These are phyloP conservation scores for Hydraecia micacea DNA, from an alignment of 2,888 invertebrate species.

Conservation along the genomic window DNA sequence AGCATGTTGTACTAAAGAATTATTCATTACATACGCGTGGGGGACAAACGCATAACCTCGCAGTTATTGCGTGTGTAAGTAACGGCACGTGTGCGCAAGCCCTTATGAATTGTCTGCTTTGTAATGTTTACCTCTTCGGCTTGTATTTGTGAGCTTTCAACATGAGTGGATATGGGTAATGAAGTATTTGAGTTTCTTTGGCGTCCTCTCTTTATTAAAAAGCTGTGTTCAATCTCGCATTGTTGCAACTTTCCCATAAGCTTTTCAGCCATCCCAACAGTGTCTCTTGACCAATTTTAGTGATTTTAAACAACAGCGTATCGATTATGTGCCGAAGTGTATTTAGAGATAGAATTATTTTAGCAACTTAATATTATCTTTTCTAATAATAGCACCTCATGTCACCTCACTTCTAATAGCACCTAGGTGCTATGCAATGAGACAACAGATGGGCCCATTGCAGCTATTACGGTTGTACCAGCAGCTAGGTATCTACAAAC, in stretches of 20 bases:
- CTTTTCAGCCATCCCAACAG: background rate
- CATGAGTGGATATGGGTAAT: background rate
- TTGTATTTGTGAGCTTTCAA: conserved; percentile 22
- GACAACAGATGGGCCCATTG: background rate
- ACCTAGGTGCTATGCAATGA: background rate
- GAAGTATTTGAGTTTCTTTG: background rate
- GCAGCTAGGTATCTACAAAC: no score
- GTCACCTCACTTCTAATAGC: background rate
- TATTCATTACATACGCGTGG: conserved; percentile 56
- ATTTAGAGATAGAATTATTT: background rate
- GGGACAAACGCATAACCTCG: conserved; percentile 33
- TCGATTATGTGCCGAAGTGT: background rate
- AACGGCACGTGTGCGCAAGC: conserved; percentile 50
- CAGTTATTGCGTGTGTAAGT: conserved; percentile 48
- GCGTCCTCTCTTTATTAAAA: background rate
- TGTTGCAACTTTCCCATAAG: background rate
- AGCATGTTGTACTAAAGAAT: conserved; percentile 55
- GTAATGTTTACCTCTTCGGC: conserved; percentile 30
- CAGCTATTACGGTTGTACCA: background rate
- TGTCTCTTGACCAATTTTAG: background rate
- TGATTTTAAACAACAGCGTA: background rate
- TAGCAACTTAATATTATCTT: background rate
- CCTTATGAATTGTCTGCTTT: conserved; percentile 45
- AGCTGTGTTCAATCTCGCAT: background rate
- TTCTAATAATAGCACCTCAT: background rate